phyloP scores from a whole-genome alignment of 2,113 vertebrate species.

The Tiliqua scincoides region DNA sequence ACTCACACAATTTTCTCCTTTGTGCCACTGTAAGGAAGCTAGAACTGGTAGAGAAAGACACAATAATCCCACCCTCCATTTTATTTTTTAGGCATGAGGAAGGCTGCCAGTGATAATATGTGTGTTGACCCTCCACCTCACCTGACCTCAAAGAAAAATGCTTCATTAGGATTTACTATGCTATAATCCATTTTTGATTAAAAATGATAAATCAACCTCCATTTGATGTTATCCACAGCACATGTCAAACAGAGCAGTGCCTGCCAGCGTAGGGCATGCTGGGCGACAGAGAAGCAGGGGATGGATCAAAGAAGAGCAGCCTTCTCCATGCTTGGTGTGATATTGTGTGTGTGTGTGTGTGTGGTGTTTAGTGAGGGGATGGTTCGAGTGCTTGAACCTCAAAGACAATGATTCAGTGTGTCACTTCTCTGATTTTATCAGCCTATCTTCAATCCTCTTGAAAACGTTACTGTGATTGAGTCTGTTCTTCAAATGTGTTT shows the following conservation, averaged over 20 bases:
- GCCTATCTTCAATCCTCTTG: not conserved
- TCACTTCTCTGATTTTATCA: not conserved
- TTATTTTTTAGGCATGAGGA: not conserved
- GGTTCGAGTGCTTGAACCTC: not conserved
- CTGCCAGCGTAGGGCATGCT: not conserved
- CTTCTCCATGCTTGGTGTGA: not conserved
- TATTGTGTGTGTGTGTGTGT: too few relatives aligned
- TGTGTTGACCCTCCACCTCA: not conserved
- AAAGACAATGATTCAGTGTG: not conserved
- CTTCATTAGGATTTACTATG: constrained; percentile 9
- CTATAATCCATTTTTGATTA: constrained; percentile 23
- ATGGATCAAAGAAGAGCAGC: not conserved
- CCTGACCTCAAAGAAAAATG: not conserved
- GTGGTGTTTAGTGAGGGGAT: not conserved
- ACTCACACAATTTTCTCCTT: too few relatives aligned
- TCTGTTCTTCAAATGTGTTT: not conserved
- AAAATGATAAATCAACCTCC: constrained; percentile 17
- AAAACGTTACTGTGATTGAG: not conserved
- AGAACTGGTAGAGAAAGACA: not conserved
- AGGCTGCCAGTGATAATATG: not conserved
- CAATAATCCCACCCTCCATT: not conserved
- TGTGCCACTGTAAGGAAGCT: not conserved
- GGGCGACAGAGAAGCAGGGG: not conserved
- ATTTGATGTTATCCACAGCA: constrained; percentile 1
- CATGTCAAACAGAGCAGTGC: not conserved